Base-by-base conservation (phyloP, 1,140 invertebrate genomes). In the Carposina sasakii region DNA sequence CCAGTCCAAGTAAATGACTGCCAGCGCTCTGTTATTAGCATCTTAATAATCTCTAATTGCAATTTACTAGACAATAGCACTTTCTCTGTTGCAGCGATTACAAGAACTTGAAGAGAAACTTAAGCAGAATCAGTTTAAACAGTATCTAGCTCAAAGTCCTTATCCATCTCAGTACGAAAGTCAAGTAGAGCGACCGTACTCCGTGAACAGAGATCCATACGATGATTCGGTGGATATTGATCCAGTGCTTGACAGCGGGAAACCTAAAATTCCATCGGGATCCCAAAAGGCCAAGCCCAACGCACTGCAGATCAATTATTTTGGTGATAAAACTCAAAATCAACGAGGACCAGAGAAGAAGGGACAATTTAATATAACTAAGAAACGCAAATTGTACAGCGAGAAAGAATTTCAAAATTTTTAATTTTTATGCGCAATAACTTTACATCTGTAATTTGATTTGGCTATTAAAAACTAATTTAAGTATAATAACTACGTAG, bases 31-130 rank as follows among this genome's bases (percentile, higher is more conserved):
- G n/a, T n/a, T n/a, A n/a, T n/a, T n/a, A n/a, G n/a, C n/a, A n/a
- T n/a, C n/a, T n/a, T n/a, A n/a, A n/a, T n/a, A n/a, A n/a, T n/a
- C n/a, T 15, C 46, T 49, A 54, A 58, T 50, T 58, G 16, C 37
- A 33, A 15, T 26, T 23, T 19, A 48, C 48, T 41, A 51, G 26
- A 43, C 13, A 48, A 50, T 51, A 44, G n/a, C 31, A 57, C 51
- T 54, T 58, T 57, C 52, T 50, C 44, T 48, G 57, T 62, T 67
- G 26, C 52, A 71, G 67, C 52, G 62, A 26, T 34, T 82, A 20
- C 71, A 81, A 63, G 75, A 81, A 15, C 34, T 84, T 20, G 81
- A 82, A 48, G 76, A 82, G 48, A 81, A 82, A 71, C 52, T 81
- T 1, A 84, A 82, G 44, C 76, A 82, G 37, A 76, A 53, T 50